phyloP scores from a whole-genome alignment of 2,797 vertebrate genomes.

The Emydoidea blandingii region DNA sequence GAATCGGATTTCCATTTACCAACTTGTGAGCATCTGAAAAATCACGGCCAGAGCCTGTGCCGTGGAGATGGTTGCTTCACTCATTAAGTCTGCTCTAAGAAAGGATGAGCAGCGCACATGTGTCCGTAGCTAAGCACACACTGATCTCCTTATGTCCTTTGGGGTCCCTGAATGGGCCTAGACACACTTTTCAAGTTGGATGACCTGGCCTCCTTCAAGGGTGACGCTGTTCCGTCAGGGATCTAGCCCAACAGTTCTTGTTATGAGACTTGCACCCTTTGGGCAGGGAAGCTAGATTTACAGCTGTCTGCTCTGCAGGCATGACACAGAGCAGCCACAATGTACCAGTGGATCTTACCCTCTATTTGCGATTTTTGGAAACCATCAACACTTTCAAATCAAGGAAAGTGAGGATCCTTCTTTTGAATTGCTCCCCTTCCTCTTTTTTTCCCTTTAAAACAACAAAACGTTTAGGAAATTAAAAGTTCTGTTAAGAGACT shows the following conservation, averaged over 20 bases:
- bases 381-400: background rate
- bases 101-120: background rate
- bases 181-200: background rate
- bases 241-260: background rate
- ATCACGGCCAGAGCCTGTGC: background rate
- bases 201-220: background rate
- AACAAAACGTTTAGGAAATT: background rate
- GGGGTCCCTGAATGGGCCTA: background rate
- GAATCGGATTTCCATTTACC: background rate
- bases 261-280: background rate
- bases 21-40: constrained; percentile 33
- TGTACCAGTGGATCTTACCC: background rate
- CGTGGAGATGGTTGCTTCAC: background rate
- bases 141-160: background rate
- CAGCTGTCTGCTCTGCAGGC: background rate
- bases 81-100: background rate
- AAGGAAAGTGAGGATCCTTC: background rate
- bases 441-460: background rate
- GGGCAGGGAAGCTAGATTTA: background rate
- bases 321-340: background rate
- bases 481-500: constrained; percentile 16
- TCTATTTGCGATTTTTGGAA: background rate
- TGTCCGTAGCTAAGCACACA: background rate
- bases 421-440: background rate
- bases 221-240: background rate